A percentile compares a stretch with the other conserved stretches of the same genome.
Conservation (phyloP, 2,888 invertebrate genomes). For the Nemoura dubitans region DNA sequence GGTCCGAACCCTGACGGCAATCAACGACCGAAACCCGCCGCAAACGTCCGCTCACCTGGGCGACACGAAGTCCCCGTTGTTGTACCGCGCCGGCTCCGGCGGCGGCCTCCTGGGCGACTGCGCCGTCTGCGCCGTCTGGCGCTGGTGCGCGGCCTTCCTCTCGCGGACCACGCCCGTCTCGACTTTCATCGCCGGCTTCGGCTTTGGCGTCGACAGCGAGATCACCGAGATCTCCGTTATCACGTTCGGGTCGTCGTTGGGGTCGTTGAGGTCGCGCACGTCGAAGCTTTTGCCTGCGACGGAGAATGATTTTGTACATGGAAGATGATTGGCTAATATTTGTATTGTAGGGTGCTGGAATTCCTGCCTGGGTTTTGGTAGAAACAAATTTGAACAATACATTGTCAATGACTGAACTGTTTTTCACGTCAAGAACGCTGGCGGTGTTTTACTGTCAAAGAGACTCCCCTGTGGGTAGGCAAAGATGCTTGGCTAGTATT, state of each 20-base stretch:
- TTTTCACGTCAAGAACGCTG: too few species aligned
- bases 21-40: too few species aligned
- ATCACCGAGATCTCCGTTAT: slow-evolving; percentile 72
- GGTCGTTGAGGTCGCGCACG: slow-evolving; percentile 72
- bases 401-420: too few species aligned
- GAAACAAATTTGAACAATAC: too few species aligned
- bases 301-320: too few species aligned
- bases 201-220: slow-evolving; percentile 65
- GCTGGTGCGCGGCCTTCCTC: slow-evolving; percentile 63
- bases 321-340: too few species aligned
- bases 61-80: slow-evolving; percentile 25
- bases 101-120: slow-evolving; percentile 48
- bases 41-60: not conserved
- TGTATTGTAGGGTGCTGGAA: too few species aligned
- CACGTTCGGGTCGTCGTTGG: slow-evolving; percentile 68
- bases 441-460: too few species aligned
- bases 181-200: slow-evolving; percentile 42
- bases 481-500: too few species aligned
- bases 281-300: slow-evolving; percentile 74
- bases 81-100: not conserved
- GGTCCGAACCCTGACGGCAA: too few species aligned
- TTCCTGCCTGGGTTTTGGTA: too few species aligned
- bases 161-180: slow-evolving; percentile 63
- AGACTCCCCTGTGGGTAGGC: too few species aligned
- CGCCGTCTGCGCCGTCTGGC: slow-evolving; percentile 59